These are phyloP conservation scores for Ammodytes marinus DNA, from an alignment of 2,113 vertebrate genomes.

Conservation along the genomic window DNA sequence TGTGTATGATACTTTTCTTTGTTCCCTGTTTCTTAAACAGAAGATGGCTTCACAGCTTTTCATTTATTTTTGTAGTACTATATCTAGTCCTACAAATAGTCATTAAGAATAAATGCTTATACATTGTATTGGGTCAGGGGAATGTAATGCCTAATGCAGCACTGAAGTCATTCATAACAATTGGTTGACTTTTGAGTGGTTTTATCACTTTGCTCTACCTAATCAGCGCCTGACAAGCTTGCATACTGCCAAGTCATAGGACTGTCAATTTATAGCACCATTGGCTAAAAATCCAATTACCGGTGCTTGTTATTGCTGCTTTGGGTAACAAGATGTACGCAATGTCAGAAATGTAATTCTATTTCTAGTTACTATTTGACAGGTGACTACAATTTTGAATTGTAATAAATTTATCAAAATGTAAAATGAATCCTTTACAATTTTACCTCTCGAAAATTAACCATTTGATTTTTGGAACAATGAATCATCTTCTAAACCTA, in stretches of 20 bases:
- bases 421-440: no score
- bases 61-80: not conserved
- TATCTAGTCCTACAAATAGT: not conserved
- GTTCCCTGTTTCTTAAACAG: not conserved
- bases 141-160: conserved; percentile 16
- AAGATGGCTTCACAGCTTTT: not conserved
- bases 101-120: conserved; percentile 12
- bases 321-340: conserved; percentile 35
- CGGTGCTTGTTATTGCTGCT: conserved; percentile 51
- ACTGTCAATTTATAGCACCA: conserved; percentile 62
- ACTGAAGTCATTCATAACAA: conserved; percentile 14
- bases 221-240: conserved; percentile 59
- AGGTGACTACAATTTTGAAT: no score
- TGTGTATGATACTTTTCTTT: not conserved
- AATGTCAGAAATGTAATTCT: conserved; percentile 33
- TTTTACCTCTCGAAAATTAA: no score
- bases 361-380: no score
- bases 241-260: conserved; percentile 66
- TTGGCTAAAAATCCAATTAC: conserved; percentile 70
- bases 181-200: conserved; percentile 30
- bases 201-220: conserved; percentile 40
- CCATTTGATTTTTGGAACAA: no score
- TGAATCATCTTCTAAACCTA: no score
- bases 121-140: conserved; percentile 18
- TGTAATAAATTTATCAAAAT: no score